phyloP scores from a whole-genome alignment of 2,888 invertebrate genomes.

The Antheraea yamamai region DNA sequence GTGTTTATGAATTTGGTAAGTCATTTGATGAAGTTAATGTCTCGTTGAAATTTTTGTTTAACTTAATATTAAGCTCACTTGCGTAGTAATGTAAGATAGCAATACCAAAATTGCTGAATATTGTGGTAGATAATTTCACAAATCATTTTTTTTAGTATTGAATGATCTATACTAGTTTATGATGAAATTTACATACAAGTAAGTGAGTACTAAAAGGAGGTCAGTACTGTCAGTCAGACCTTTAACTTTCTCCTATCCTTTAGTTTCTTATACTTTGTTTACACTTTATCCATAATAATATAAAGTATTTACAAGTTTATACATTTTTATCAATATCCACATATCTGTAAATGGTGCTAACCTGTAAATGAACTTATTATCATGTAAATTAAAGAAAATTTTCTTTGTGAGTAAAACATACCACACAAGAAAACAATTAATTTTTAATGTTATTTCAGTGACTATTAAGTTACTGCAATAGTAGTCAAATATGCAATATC shows the following conservation, averaged over 20 bases:
- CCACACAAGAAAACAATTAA: background rate
- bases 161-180: background rate
- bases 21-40: no score
- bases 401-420: background rate
- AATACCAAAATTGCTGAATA: background rate
- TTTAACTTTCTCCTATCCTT: background rate
- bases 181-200: background rate
- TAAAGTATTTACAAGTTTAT: background rate
- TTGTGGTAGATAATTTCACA: background rate
- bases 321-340: background rate
- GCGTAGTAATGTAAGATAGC: no score
- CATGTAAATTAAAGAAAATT: background rate
- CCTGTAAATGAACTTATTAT: background rate
- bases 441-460: background rate
- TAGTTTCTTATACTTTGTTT: background rate
- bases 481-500: no score
- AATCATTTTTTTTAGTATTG: background rate
- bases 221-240: background rate
- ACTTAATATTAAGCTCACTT: no score
- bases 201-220: background rate
- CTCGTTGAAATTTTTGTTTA: no score
- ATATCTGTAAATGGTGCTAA: background rate
- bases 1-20: no score
- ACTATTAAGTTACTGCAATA: no score
- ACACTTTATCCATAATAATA: background rate